Conservation (phyloP, 2,797 vertebrate species). For the Cynopterus sphinx region DNA sequence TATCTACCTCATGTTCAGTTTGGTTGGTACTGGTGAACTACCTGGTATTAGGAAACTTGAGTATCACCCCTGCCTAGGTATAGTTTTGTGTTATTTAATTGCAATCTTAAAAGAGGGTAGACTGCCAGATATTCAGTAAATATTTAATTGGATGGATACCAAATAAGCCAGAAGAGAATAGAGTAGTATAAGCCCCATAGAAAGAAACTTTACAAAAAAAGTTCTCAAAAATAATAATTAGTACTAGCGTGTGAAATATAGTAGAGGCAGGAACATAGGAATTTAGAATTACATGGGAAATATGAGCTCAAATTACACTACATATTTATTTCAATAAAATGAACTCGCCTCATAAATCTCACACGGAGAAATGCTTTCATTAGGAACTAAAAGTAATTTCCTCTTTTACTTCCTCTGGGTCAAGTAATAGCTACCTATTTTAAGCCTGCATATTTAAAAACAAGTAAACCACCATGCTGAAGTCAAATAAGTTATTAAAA, state of each 20-base stretch:
- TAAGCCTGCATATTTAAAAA: background rate
- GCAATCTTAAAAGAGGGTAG: background rate
- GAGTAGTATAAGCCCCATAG: background rate
- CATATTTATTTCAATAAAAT: background rate
- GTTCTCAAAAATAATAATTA: background rate
- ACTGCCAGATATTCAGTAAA: background rate
- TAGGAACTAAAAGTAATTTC: background rate
- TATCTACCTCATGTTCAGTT: background rate
- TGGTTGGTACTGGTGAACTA: background rate
- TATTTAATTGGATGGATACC: background rate
- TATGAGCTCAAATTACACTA: background rate
- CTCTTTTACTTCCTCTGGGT: background rate
- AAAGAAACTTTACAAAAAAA: background rate
- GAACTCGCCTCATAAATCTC: background rate
- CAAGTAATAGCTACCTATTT: background rate
- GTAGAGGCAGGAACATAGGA: background rate
- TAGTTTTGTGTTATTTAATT: background rate
- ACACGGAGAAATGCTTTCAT: background rate
- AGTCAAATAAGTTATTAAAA: constrained; percentile 3
- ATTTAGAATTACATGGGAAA: background rate
- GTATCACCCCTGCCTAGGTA: background rate
- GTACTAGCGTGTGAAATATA: background rate
- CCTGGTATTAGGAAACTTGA: background rate
- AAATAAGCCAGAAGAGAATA: background rate
- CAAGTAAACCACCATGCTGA: background rate